Percentiles rank a stretch among this genome's conserved stretches.
Conservation (phyloP, 2,888 invertebrate genomes). For the Drosophila macrospina region DNA sequence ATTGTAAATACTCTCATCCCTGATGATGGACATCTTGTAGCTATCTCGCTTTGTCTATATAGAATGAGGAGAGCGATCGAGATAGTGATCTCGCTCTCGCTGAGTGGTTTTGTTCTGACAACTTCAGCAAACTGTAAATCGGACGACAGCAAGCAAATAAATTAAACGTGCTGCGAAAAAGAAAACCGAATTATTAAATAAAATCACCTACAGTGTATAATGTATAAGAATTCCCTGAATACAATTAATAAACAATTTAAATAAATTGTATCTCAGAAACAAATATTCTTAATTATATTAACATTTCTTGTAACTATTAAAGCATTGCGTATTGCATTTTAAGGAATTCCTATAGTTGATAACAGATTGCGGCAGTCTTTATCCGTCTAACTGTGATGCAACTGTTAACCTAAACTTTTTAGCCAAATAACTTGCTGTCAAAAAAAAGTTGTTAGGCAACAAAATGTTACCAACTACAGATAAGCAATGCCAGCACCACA, state of each 20-base stretch:
- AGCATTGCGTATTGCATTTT: not conserved
- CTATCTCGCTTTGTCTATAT: too few relatives aligned
- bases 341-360: not conserved
- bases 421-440: constrained; percentile 34
- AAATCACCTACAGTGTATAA: too few relatives aligned
- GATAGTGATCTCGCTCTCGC: too few relatives aligned
- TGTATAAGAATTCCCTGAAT: too few relatives aligned
- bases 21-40: too few relatives aligned
- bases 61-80: too few relatives aligned
- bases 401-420: constrained; percentile 35
- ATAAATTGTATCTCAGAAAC: not conserved
- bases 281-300: not conserved
- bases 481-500: constrained; percentile 18
- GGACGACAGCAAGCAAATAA: too few relatives aligned
- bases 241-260: not conserved
- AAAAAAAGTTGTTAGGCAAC: constrained; percentile 31
- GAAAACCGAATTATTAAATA: too few relatives aligned
- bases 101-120: too few relatives aligned
- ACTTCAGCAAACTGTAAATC: too few relatives aligned
- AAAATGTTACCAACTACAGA: constrained; percentile 37
- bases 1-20: too few relatives aligned
- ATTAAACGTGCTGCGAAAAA: too few relatives aligned
- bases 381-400: constrained; percentile 5
- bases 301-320: not conserved
- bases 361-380: not conserved